Evolutionary conservation across 2,888 invertebrate species (phyloP), one percentile per base, ranked within the genome.

Genomic region (Aporophyla lueneburgensis): DNA sequence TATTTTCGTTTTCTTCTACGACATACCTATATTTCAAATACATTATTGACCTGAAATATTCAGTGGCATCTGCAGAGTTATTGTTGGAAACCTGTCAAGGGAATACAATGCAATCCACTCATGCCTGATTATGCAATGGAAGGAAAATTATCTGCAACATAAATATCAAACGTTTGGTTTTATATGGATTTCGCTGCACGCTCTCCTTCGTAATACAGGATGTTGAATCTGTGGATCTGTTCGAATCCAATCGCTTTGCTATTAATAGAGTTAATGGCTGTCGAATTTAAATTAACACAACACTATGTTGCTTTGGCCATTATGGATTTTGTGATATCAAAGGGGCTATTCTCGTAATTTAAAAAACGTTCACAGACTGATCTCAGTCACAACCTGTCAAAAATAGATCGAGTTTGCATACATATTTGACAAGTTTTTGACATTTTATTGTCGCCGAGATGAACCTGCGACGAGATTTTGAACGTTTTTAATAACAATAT

Each of bases 71-170:
- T 58, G 68, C 54, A 51, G 49, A 76, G 67, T 79, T 86, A 80
- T 80, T 81, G 76, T 82, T 78, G 72, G 78, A 85, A 78, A 82
- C 76, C 74, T 72, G 65, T 80, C 80, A 79, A 81, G 80, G 78
- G 71, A 82, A 78, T 71, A 80, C 66, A 79, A 69, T 77, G 68
- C 74, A 69, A 63, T 70, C 21, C 14, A 63, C 74, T 65, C 65
- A 24, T 70, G 51, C 9, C 67, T 68, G 62, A 76, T 80, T 80
- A 49, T 69, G 71, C 56, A 78, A 81, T 72, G 65, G 61, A 83
- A 74, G 74, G 49, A 74, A 80, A 78, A 73, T 74, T 74, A 77
- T 71, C 24, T 78, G 19, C 58, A 65, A 53, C 67, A 61, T 70
- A 71, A 65, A 68, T 63, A 70, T 53, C 59, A 4, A 56, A 59